phyloP scores from a whole-genome alignment of 2,888 invertebrate genomes.

The Drosophila tripunctata region DNA sequence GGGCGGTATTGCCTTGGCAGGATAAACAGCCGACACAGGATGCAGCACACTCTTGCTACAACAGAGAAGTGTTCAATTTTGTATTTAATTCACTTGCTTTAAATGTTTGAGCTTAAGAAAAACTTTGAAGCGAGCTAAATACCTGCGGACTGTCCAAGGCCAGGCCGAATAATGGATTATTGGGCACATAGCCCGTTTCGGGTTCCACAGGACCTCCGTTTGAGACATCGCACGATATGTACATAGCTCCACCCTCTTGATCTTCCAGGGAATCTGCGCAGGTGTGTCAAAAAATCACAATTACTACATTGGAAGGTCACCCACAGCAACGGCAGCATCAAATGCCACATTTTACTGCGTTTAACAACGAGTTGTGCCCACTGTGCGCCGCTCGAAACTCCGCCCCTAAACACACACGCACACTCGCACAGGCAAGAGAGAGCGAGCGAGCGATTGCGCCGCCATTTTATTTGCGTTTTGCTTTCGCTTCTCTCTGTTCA shows the following conservation, averaged over 20 bases:
- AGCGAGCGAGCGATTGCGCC: constrained; percentile 33
- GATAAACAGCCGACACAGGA: constrained; percentile 84
- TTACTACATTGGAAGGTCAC: constrained; percentile 32
- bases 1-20: constrained; percentile 84
- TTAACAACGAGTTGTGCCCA: constrained; percentile 39
- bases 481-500: constrained; percentile 21
- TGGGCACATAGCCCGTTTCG: constrained; percentile 85
- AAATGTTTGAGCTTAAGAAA: no score
- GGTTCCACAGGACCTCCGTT: constrained; percentile 85
- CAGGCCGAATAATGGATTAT: constrained; percentile 85
- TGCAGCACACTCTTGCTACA: constrained; percentile 84
- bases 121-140: constrained; percentile 48
- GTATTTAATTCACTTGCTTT: no score
- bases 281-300: constrained; percentile 35
- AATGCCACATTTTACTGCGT: constrained; percentile 25
- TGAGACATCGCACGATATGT: constrained; percentile 85
- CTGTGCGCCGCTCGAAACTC: constrained; percentile 67
- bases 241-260: constrained; percentile 85
- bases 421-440: constrained; percentile 20
- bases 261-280: constrained; percentile 85
- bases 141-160: constrained; percentile 85
- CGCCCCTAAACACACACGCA: constrained; percentile 52
- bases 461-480: constrained; percentile 66
- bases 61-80: no score
- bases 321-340: not conserved